phyloP scores from a whole-genome alignment of 2,888 invertebrate genomes.

The Sinelater perroti region DNA sequence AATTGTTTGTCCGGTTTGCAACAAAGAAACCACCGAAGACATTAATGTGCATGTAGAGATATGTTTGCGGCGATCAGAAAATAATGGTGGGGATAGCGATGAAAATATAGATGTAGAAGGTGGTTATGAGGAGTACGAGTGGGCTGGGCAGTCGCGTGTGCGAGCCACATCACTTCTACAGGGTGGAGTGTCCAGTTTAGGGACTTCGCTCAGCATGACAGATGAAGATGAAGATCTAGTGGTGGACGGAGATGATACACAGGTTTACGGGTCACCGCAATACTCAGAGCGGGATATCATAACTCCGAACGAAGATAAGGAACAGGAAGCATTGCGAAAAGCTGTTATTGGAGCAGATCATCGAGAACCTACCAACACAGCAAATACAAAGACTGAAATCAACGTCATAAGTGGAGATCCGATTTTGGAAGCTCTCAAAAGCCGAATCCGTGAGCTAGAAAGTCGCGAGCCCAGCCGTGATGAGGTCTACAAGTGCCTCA shows the following conservation, averaged over 20 bases:
- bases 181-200: slow-evolving; percentile 69
- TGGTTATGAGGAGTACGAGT: slow-evolving; percentile 83
- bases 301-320: slow-evolving; percentile 66
- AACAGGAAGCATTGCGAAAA: slow-evolving; percentile 65
- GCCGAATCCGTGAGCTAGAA: slow-evolving; percentile 79
- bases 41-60: slow-evolving; percentile 78
- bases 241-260: slow-evolving; percentile 89
- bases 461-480: slow-evolving; percentile 64
- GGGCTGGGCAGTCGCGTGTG: slow-evolving; percentile 89
- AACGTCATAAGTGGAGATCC: slow-evolving; percentile 55
- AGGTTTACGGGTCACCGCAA: slow-evolving; percentile 86
- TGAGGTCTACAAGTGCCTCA: slow-evolving; percentile 83
- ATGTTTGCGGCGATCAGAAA: slow-evolving; percentile 67
- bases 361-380: slow-evolving; percentile 43
- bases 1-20: slow-evolving; percentile 83
- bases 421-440: slow-evolving; percentile 78
- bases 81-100: slow-evolving; percentile 67
- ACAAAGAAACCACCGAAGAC: slow-evolving; percentile 72
- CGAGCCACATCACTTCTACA: slow-evolving; percentile 75
- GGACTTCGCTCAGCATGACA: slow-evolving; percentile 58
- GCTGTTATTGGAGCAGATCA: slow-evolving; percentile 59
- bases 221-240: slow-evolving; percentile 77
- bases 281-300: slow-evolving; percentile 81
- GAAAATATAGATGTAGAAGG: slow-evolving; percentile 86
- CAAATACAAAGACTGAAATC: slow-evolving; percentile 41